Percentiles rank a stretch among this genome's conserved stretches.
Conservation (phyloP, 1,140 invertebrate species). For the Heliconius eleuchia region DNA sequence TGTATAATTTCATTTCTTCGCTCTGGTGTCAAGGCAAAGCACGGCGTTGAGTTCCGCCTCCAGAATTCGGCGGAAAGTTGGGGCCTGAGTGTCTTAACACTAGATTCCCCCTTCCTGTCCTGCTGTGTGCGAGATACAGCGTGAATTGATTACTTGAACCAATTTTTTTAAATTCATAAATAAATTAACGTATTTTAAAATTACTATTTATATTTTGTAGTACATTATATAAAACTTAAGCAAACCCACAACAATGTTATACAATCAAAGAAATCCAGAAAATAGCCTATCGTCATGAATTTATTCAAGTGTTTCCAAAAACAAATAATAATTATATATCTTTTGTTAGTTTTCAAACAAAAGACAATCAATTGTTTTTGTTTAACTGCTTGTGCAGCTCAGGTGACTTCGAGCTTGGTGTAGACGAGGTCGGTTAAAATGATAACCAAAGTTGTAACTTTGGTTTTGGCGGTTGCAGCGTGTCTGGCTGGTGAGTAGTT, state of each 20-base stretch:
- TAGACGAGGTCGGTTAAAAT: neutral
- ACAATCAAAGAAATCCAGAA: neutral
- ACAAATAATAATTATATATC: slow-evolving; percentile 38
- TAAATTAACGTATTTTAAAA: too few relatives aligned
- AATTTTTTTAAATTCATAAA: too few relatives aligned
- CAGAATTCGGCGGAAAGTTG: too few relatives aligned
- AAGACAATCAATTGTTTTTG: slow-evolving; percentile 18
- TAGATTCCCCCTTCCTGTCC: too few relatives aligned
- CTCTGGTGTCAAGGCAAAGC: too few relatives aligned
- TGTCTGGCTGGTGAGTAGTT: slow-evolving; percentile 28
- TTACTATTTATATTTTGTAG: too few relatives aligned
- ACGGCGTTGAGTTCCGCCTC: too few relatives aligned
- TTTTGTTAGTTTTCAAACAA: slow-evolving; percentile 24
- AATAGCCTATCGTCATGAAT: neutral
- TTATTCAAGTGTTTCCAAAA: neutral
- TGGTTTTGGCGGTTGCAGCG: slow-evolving; percentile 15
- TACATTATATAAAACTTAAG: neutral
- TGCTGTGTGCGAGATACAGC: too few relatives aligned
- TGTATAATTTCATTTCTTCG: too few relatives aligned
- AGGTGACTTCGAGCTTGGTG: neutral
- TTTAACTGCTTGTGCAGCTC: neutral
- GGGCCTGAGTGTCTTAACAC: too few relatives aligned
- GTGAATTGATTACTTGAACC: too few relatives aligned
- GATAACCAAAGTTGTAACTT: slow-evolving; percentile 3
- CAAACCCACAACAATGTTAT: neutral